Evolutionary conservation across 2,888 invertebrate species (phyloP), one percentile per base, ranked within the genome.

Genomic region (Adelphocoris suturalis): DNA sequence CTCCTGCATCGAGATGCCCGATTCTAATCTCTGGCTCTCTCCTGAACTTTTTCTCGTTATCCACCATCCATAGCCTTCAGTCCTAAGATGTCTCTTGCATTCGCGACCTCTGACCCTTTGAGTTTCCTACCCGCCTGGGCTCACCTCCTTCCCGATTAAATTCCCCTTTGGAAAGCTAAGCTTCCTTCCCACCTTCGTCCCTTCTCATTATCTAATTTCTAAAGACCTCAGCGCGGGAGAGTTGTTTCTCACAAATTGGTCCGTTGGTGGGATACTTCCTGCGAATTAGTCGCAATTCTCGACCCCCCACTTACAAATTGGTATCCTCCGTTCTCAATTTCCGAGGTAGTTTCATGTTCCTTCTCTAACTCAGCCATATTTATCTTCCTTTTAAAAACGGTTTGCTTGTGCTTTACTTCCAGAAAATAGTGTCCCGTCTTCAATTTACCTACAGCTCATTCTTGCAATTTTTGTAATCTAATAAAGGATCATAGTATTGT

Each of bases 211-310:
- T 68, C 23, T 68, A 23, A 68, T 68, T 68, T 27, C 27, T 23
- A n/a, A 68, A 68, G 68, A 27, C 27, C 68, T 16, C 68, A 19
- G 68, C 68, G 19, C 23, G n/a, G 68, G 68, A 23, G 68, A 68
- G 68, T 23, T 68, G 68, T 68, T 68, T 68, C 68, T 68, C 68
- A 68, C 68, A 68, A 68, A 68, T 68, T 68, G 68, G 68, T 23
- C 68, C 68, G 68, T 68, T 68, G 68, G 23, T 68, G 68, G 68
- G 23, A 68, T 68, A 68, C 68, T 23, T 48, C 46, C 80, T 80
- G 80, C n/a, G 80, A 80, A 46, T 78, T 46, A 78, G 78, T 78
- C 78, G 46, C 78, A 11, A 78, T 80, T 48, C 80, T n/a, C 37
- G 37, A 80, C 11, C 80, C 68, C 80, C 37, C 2, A 78, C 80